phyloP scores from a whole-genome alignment of 2,888 invertebrate genomes.

The Eudemis profundana region DNA sequence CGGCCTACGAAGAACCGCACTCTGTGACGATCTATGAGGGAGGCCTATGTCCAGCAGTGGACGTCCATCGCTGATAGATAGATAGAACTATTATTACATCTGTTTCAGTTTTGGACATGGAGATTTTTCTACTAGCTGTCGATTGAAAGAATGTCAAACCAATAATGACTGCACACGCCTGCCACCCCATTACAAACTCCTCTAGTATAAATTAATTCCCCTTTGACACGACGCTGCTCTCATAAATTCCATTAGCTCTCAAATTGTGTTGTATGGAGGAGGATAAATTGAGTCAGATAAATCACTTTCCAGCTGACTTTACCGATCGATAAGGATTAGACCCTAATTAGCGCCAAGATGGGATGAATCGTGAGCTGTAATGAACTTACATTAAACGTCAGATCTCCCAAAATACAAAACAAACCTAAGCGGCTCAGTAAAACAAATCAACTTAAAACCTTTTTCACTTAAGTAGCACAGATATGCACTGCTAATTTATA shows the following conservation, averaged over 20 bases:
- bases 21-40: too few relatives aligned
- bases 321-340: slow-evolving; percentile 36
- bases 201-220: not conserved
- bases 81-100: too few relatives aligned
- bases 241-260: slow-evolving; percentile 16
- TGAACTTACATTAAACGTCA: slow-evolving; percentile 38
- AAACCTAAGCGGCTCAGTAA: not conserved
- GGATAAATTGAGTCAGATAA: slow-evolving; percentile 37
- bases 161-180: not conserved
- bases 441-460: not conserved
- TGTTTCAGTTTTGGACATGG: too few relatives aligned
- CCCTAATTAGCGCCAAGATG: slow-evolving; percentile 38
- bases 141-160: too few relatives aligned
- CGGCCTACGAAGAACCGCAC: too few relatives aligned
- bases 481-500: not conserved
- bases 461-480: not conserved
- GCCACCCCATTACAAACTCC: not conserved
- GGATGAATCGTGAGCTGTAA: slow-evolving; percentile 33
- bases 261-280: slow-evolving; percentile 21
- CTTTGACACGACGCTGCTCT: slow-evolving; percentile 2
- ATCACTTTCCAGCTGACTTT: slow-evolving; percentile 33
- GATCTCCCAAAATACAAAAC: not conserved
- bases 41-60: too few relatives aligned
- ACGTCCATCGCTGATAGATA: too few relatives aligned
- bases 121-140: too few relatives aligned